Conservation (phyloP, 1,140 invertebrate genomes). For the Teleopsis dalmanni region DNA sequence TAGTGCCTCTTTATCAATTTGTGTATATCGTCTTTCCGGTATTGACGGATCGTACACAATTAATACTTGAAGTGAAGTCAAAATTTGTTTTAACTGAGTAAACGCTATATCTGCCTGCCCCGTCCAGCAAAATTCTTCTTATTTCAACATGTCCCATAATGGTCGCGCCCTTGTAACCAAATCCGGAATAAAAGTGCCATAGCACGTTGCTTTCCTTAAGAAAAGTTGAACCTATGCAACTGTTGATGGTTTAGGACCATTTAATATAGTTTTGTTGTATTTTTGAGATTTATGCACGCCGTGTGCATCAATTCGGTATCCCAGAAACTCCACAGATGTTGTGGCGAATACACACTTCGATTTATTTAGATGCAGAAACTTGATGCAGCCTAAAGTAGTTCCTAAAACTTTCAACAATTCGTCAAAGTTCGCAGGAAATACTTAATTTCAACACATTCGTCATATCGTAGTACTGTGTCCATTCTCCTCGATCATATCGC, state of each 20-base stretch:
- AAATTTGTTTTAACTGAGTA: background rate
- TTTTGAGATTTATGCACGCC: constrained; percentile 32
- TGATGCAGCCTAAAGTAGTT: constrained; percentile 9
- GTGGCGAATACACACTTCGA: constrained; percentile 9
- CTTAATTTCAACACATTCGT: background rate
- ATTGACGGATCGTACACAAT: constrained; percentile 28
- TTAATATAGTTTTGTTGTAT: constrained; percentile 27
- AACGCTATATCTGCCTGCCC: background rate
- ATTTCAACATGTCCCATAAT: constrained; percentile 1
- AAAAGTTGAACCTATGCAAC: constrained; percentile 2
- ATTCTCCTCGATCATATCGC: constrained; percentile 20
- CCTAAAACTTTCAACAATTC: constrained; percentile 1
- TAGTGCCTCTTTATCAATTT: constrained; percentile 47
- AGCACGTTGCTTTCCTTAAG: constrained; percentile 1
- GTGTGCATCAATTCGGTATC: constrained; percentile 14
- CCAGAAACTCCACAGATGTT: constrained; percentile 3
- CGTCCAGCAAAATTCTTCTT: background rate
- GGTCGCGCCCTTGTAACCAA: background rate
- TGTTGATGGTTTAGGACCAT: constrained; percentile 11
- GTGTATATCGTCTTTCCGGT: constrained; percentile 44
- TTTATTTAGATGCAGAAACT: constrained; percentile 13
- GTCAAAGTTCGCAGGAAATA: constrained; percentile 9
- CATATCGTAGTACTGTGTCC: constrained; percentile 7
- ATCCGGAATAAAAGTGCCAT: constrained; percentile 4
- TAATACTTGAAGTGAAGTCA: no score